Conservation (phyloP, 2,888 invertebrate species). For the Ischnus inquisitorius region DNA sequence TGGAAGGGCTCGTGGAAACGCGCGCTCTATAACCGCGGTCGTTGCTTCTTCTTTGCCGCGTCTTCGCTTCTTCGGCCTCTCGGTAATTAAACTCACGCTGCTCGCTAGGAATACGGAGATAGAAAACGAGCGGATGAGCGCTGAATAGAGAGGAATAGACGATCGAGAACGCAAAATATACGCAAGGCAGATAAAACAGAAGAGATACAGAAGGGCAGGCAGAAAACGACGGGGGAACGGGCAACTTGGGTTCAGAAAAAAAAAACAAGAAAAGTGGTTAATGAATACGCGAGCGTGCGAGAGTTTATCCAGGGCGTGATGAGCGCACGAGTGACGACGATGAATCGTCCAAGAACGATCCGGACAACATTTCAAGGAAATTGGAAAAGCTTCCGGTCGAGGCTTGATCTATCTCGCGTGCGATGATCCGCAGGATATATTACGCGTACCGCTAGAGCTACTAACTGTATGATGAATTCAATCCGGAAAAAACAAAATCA, state of each 20-base stretch:
- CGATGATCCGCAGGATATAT: not conserved
- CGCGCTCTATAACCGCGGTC: slow-evolving; percentile 16
- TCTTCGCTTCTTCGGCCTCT: not conserved
- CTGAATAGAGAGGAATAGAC: slow-evolving; percentile 11
- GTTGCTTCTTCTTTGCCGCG: slow-evolving; percentile 38
- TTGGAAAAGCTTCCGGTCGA: slow-evolving; percentile 53
- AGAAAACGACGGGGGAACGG: slow-evolving; percentile 17
- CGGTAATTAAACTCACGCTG: slow-evolving; percentile 27
- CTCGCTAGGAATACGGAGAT: slow-evolving; percentile 8
- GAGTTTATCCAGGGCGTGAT: slow-evolving; percentile 40
- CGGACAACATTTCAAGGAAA: slow-evolving; percentile 43
- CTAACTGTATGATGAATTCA: not conserved
- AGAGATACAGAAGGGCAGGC: slow-evolving; percentile 52
- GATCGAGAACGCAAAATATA: slow-evolving; percentile 31
- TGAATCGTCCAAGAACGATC: slow-evolving; percentile 11
- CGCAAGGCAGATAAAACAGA: slow-evolving; percentile 58
- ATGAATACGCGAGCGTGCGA: slow-evolving; percentile 54
- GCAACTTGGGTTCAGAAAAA: slow-evolving; percentile 21
- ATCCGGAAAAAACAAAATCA: not conserved
- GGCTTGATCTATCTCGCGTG: not conserved
- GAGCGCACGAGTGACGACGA: slow-evolving; percentile 37
- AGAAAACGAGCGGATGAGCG: slow-evolving; percentile 22
- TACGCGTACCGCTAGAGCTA: not conserved
- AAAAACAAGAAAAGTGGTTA: slow-evolving; percentile 41
- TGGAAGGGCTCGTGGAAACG: slow-evolving; percentile 37